Percentiles rank a stretch among this genome's conserved stretches.
Conservation (phyloP, 2,797 vertebrate species). For the Sebastes melanostomus region DNA sequence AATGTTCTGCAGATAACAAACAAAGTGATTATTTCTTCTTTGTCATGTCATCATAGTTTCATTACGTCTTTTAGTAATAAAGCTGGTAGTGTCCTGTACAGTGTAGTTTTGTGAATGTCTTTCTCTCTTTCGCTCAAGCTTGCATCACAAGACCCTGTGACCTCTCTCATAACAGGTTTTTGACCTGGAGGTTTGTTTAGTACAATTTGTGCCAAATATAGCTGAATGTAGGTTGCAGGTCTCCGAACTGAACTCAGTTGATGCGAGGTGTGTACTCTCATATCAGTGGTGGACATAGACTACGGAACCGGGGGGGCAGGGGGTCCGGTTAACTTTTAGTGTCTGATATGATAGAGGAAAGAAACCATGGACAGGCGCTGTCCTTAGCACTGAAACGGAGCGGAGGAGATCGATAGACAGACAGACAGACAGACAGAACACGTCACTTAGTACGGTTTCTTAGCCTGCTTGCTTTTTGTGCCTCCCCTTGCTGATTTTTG, state of each 20-base stretch:
- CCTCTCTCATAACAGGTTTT: constrained; percentile 5
- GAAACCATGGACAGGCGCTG: background rate
- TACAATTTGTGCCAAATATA: background rate
- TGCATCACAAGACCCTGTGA: constrained; percentile 9
- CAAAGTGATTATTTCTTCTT: background rate
- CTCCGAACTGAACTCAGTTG: background rate
- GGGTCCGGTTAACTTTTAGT: too few relatives aligned
- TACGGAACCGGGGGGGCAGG: background rate
- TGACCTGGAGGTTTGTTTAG: background rate
- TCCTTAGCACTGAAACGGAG: background rate
- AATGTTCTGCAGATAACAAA: background rate
- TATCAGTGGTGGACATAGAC: background rate
- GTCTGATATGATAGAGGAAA: background rate
- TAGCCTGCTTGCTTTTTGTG: background rate
- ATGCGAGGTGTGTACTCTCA: background rate
- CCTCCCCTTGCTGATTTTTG: background rate
- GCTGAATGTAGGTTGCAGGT: background rate
- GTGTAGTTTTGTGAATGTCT: background rate
- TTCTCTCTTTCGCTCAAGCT: background rate
- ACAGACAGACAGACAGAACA: too few relatives aligned
- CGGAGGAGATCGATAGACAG: background rate
- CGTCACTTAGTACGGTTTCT: too few relatives aligned
- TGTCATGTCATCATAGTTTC: too few relatives aligned
- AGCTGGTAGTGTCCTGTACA: background rate
- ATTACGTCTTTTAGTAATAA: background rate